Percentiles rank a stretch among this genome's conserved stretches.
These are phyloP conservation scores for Micropoecilia bifurca DNA, from an alignment of 2,797 vertebrate species.

Conservation along the genomic window DNA sequence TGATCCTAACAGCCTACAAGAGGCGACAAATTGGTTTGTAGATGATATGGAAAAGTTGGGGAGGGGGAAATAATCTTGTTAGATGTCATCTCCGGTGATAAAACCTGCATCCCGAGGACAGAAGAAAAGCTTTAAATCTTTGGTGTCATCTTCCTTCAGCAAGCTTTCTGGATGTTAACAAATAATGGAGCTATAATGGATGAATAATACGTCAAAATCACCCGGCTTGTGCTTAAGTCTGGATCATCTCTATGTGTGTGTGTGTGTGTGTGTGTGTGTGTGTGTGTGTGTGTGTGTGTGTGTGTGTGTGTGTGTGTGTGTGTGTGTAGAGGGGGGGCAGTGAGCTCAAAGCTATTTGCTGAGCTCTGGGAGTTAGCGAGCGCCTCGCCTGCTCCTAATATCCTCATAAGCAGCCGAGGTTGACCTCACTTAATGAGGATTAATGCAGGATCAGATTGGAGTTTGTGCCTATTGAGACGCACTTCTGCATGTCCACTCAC, in stretches of 20 bases:
- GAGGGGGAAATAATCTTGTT: slow-evolving; percentile 21
- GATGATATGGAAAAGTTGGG: slow-evolving; percentile 21
- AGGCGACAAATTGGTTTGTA: slow-evolving; percentile 48
- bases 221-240: slow-evolving; percentile 32
- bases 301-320: slow-evolving; percentile 34
- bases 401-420: slow-evolving; percentile 50
- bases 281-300: neutral
- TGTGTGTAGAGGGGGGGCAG: slow-evolving; percentile 18
- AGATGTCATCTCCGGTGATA: slow-evolving; percentile 25
- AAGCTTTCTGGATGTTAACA: slow-evolving; percentile 20
- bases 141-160: slow-evolving; percentile 46
- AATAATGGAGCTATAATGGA: slow-evolving; percentile 34
- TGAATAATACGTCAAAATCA: slow-evolving; percentile 49
- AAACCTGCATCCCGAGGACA: slow-evolving; percentile 13
- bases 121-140: slow-evolving; percentile 41
- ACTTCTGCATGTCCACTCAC: slow-evolving; percentile 36
- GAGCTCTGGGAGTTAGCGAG: slow-evolving; percentile 33
- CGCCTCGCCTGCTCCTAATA: slow-evolving; percentile 49
- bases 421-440: slow-evolving; percentile 71
- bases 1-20: slow-evolving; percentile 24
- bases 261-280: neutral
- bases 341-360: slow-evolving; percentile 46
- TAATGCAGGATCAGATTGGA: slow-evolving; percentile 68
- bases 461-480: slow-evolving; percentile 49
- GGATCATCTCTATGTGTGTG: slow-evolving; percentile 55